A percentile compares a stretch with the other conserved stretches of the same genome.
Evolutionary conservation across 53 echinoderm and acorn worm species (phyloP).

Genomic region (Crossaster papposus): DNA sequence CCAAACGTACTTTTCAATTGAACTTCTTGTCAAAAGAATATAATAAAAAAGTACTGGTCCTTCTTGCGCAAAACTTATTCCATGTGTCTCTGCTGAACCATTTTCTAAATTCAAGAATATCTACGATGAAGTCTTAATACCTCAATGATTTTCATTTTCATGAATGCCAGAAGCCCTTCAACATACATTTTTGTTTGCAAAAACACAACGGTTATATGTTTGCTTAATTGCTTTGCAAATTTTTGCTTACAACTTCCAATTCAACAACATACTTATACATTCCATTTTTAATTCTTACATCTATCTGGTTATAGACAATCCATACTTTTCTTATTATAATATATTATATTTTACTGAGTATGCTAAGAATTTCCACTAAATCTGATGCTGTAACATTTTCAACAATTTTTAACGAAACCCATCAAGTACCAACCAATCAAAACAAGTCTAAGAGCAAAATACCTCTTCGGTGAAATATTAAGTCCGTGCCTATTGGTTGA

Average conservation of each 20-base stretch:
- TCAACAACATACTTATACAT: not conserved
- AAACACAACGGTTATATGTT: not conserved
- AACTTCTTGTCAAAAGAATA: no score
- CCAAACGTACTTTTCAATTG: no score
- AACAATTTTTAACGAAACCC: no score
- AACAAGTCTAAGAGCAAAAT: no score
- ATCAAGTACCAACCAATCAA: no score
- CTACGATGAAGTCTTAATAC: not conserved
- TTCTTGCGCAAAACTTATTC: not conserved
- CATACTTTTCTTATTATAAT: not conserved
- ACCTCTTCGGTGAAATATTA: no score
- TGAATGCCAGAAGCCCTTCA: not conserved
- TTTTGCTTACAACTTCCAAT: not conserved
- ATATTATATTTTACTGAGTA: not conserved
- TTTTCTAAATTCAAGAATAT: not conserved
- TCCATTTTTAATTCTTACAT: not conserved
- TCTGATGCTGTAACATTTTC: no score
- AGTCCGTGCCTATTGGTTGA: no score
- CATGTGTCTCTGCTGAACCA: not conserved
- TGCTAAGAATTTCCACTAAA: no score
- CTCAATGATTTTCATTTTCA: no score
- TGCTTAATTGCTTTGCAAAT: not conserved
- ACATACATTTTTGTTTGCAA: not conserved
- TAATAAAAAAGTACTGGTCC: not conserved
- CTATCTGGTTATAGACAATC: not conserved